Percentiles rank a stretch among this genome's conserved stretches.
These are phyloP conservation scores for Suncus etruscus DNA, from an alignment of 2,113 vertebrate genomes.

Conservation along the genomic window DNA sequence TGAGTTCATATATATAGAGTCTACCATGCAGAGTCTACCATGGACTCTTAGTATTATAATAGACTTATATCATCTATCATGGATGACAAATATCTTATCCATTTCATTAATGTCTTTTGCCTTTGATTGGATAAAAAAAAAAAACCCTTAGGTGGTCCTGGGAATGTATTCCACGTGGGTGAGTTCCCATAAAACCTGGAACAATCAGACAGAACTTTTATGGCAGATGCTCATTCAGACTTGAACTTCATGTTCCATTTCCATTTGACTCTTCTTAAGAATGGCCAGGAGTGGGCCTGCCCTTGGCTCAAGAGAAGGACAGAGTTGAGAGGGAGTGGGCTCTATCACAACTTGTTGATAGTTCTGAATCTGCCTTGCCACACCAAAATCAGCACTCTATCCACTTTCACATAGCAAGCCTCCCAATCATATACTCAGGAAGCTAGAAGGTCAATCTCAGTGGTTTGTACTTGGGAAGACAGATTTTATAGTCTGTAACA, in stretches of 20 bases:
- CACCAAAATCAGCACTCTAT: not conserved
- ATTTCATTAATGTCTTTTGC: not conserved
- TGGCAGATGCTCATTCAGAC: not conserved
- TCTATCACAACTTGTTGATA: too few relatives aligned
- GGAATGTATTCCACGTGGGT: not conserved
- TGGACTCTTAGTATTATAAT: not conserved
- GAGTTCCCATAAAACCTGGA: not conserved
- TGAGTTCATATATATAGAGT: not conserved
- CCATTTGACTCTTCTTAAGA: not conserved
- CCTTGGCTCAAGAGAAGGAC: not conserved
- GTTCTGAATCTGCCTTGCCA: too few relatives aligned
- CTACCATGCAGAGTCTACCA: conserved; percentile 2
- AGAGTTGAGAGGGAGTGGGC: not conserved
- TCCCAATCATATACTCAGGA: not conserved
- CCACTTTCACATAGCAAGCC: conserved; percentile 1
- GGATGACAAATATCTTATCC: not conserved
- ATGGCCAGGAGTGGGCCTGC: not conserved
- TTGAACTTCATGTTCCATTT: conserved; percentile 11
- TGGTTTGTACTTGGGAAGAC: not conserved
- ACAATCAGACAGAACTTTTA: conserved; percentile 14
- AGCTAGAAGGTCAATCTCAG: not conserved
- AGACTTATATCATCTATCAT: not conserved
- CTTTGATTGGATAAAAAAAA: conserved; percentile 31
- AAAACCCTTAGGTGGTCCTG: not conserved
- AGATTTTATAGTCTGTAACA: not conserved